Base-by-base conservation (phyloP, 1,140 invertebrate genomes). In the Musca domestica region DNA sequence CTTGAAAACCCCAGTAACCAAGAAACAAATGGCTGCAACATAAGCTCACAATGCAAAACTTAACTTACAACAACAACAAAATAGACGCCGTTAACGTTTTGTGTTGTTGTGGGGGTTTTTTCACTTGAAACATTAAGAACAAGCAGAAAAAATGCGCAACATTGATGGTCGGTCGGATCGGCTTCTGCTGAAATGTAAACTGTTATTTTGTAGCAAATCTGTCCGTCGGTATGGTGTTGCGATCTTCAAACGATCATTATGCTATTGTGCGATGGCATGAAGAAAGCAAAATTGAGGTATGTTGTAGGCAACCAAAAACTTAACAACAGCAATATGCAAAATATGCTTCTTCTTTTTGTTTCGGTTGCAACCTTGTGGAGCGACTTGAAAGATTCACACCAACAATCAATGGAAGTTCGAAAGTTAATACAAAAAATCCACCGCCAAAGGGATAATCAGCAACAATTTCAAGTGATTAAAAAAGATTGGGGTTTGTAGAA, bases 401-500 rank as follows among this genome's bases (percentile, higher is more conserved):
- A 41, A 41, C 6, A 41, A 9, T n/a, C n/a, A n/a, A n/a, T n/a
- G n/a, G n/a, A n/a, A 12, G 34, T 41, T 5, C 34, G 6, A 41
- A 5, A 41, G n/a, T n/a, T n/a, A n/a, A 10, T 27, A 19, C 1
- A 64, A 20, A 25, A 66, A 52, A 48, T 67, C 71, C 78, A 80
- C 77, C 77, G 77, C 77, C 76, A 80, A 80, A 80, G 78, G 78
- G 78, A 80, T 80, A 80, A 80, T 80, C 78, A 80, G 78, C 78
- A 78, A 80, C 78, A 80, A 80, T 80, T 80, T 80, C 80, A 74
- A 80, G 78, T 80, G 78, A 80, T 80, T 80, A 80, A 78, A 80
- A 10, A 41, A 41, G 34, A 3, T 4, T 9, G 27, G 27, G 3
- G 27, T 9, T n/a, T n/a, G n/a, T 30, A 30, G 9, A 30, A 30